Evolutionary conservation across 2,113 vertebrate genomes (phyloP), one percentile per base, ranked within the genome.

Genomic region (Pterophyllum scalare): DNA sequence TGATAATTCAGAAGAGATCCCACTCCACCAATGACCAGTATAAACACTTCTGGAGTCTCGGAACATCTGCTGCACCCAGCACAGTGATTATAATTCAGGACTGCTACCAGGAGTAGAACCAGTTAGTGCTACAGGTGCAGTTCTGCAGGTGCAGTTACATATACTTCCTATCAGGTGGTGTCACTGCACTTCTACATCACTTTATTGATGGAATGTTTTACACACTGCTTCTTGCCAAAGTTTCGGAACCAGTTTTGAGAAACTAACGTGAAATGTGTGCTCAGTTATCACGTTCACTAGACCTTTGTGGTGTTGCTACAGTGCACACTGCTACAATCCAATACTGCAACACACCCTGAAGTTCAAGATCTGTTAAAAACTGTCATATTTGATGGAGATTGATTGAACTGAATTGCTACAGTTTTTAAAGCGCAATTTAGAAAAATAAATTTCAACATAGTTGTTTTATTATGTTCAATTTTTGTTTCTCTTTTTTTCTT

Each of bases 81-180:
- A 46, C 60, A 52, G 59, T 65, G 38, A 84, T 88, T 82, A 75
- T 57, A 49, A 75, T 40, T 58, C 56, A 17, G 46, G 14, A 11
- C 35, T 77, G 35, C 75, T 59, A 57, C 77, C 70, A 79, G 11
- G 5, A 40, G 26, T 14, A 33, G 72, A 57, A 62, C 49, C 56
- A 13, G 22, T 38, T 24, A 6, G 57, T 87, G 65, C 31, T 59
- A 59, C 64, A 81, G 59, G 77, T 75, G 77, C 64, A 59, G 52
- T 33, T 62, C 33, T 59, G 62, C 64, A 81, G 59, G 77, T 75
- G 77, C 64, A 59, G 52, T 33, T 62, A 15, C 61, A 14, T 14
- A 43, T 43, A 2, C 12, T 4, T 46, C 13, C 13, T 46, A 46
- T 46, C 43, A 46, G 43, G 13, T 49, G 46, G 1, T 14, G 6